Conservation (phyloP, 1,140 invertebrate species). For the Episyrphus balteatus region DNA sequence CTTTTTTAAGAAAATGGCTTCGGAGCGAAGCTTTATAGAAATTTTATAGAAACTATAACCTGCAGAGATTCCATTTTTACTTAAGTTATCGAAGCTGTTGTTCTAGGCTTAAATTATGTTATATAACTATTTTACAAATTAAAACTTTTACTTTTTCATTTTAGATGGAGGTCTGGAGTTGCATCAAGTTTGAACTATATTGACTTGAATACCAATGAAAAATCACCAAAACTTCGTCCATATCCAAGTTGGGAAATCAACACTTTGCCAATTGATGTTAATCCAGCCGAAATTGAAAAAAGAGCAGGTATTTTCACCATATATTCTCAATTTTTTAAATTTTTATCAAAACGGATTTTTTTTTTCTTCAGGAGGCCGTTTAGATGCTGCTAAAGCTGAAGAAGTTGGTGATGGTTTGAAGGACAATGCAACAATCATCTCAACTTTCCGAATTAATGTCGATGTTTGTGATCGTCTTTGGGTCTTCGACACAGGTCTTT, state of each 20-base stretch:
- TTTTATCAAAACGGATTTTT: not conserved
- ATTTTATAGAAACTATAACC: too few relatives aligned
- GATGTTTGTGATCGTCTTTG: slow-evolving; percentile 63
- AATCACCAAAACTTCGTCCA: slow-evolving; percentile 51
- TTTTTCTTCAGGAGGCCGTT: slow-evolving; percentile 17
- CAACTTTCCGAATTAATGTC: slow-evolving; percentile 51
- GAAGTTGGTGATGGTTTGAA: slow-evolving; percentile 26
- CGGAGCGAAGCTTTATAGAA: too few relatives aligned
- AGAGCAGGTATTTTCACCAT: slow-evolving; percentile 3
- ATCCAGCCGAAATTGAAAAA: slow-evolving; percentile 18
- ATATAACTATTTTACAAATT: too few relatives aligned
- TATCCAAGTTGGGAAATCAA: slow-evolving; percentile 59
- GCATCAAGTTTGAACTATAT: slow-evolving; percentile 61
- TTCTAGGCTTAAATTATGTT: too few relatives aligned
- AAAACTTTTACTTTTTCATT: too few relatives aligned
- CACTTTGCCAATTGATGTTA: slow-evolving; percentile 40
- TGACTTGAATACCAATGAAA: slow-evolving; percentile 40
- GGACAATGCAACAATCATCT: slow-evolving; percentile 48
- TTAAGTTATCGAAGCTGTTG: too few relatives aligned
- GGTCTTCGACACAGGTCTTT: slow-evolving; percentile 62
- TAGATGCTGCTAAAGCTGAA: slow-evolving; percentile 30
- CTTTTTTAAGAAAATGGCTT: too few relatives aligned
- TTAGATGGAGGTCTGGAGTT: slow-evolving; percentile 60
- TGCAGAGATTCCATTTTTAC: too few relatives aligned
- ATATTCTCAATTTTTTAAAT: not conserved